Evolutionary conservation across 1,140 invertebrate species (phyloP).

Genomic region (Hestina assimilis): DNA sequence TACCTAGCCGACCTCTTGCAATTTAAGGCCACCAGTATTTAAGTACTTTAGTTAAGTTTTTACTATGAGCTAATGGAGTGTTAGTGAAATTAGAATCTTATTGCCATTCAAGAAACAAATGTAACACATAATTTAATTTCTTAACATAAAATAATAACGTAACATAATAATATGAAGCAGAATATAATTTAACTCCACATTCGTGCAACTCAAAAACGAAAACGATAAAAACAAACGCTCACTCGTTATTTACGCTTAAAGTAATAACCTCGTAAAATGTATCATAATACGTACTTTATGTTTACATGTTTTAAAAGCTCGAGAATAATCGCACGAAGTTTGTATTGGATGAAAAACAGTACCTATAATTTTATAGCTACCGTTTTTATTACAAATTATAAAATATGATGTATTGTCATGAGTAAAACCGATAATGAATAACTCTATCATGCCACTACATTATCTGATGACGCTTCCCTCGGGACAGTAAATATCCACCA

Average conservation of each 20-base stretch:
- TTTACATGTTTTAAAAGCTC: conserved; percentile 24
- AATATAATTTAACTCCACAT: neutral
- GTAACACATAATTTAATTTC: too few relatives aligned
- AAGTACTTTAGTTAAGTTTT: too few relatives aligned
- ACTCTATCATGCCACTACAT: conserved; percentile 29
- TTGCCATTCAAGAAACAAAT: too few relatives aligned
- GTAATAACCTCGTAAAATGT: conserved; percentile 24
- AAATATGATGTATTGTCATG: neutral
- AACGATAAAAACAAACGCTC: conserved; percentile 19
- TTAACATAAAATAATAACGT: neutral
- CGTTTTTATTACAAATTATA: neutral
- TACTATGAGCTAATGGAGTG: too few relatives aligned
- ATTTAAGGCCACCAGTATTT: too few relatives aligned
- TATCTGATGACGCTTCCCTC: conserved; percentile 52
- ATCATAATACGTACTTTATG: conserved; percentile 22
- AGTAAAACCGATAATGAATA: conserved; percentile 11
- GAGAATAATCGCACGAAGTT: conserved; percentile 5
- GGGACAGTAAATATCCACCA: conserved; percentile 54
- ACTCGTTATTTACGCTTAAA: conserved; percentile 22
- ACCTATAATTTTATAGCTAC: conserved; percentile 1
- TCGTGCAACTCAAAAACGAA: neutral
- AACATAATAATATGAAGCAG: neutral
- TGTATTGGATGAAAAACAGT: conserved; percentile 8
- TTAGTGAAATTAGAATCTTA: too few relatives aligned
- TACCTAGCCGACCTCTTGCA: too few relatives aligned